Conservation (phyloP, 2,888 invertebrate genomes). For the Argynnis bischoffii region DNA sequence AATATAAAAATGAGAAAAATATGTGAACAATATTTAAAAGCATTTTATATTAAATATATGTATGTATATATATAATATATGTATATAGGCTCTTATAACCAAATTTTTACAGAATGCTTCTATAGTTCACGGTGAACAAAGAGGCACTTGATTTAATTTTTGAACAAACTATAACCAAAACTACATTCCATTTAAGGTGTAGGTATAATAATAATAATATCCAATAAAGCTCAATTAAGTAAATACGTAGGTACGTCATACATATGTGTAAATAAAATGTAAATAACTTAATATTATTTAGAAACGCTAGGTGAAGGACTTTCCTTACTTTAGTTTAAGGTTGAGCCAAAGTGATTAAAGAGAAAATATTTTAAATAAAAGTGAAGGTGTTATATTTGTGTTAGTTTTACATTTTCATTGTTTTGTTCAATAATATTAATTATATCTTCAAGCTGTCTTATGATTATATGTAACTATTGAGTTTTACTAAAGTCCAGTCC, state of each 20-base stretch:
- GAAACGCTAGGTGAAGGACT: constrained; percentile 15
- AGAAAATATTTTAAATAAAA: neutral
- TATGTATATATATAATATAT: no score
- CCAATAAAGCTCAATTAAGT: neutral
- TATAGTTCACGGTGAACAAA: no score
- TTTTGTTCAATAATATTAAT: no score
- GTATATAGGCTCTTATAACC: no score
- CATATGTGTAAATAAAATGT: neutral
- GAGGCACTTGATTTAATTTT: neutral
- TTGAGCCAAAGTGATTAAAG: neutral
- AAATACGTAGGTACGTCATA: neutral
- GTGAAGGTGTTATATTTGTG: neutral
- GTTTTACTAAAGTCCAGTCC: no score
- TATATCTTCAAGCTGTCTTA: no score
- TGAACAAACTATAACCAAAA: neutral
- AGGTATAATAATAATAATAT: neutral
- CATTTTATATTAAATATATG: no score
- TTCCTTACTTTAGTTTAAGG: neutral
- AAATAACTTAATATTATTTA: constrained; percentile 1
- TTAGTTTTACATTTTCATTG: no score
- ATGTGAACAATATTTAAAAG: no score
- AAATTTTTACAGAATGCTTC: no score
- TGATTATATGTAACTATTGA: no score
- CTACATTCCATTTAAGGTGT: constrained; percentile 1
- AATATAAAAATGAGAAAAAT: no score